These are phyloP conservation scores for Sitta europaea DNA, from an alignment of 2,113 vertebrate species.

Conservation along the genomic window DNA sequence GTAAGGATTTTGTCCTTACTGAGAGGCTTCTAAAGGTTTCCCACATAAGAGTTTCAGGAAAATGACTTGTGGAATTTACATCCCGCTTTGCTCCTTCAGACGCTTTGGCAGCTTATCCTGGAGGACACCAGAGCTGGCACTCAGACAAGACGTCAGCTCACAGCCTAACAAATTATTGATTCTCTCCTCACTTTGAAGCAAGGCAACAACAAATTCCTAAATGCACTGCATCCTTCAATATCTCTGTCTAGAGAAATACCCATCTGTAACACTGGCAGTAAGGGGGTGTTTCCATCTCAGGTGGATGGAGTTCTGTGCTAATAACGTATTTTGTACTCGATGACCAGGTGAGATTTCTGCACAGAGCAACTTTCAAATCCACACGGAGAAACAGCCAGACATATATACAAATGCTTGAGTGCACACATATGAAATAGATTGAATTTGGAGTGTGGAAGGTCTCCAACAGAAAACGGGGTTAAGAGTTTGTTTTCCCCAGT, in stretches of 20 bases:
- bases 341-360: background rate
- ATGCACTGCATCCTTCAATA: slow-evolving; percentile 35
- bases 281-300: background rate
- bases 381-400: background rate
- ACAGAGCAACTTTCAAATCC: background rate
- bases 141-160: slow-evolving; percentile 16
- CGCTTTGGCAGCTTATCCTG: slow-evolving; percentile 46
- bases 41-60: slow-evolving; percentile 26
- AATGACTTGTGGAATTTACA: slow-evolving; percentile 56
- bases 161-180: slow-evolving; percentile 58
- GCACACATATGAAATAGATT: background rate
- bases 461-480: background rate
- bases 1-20: slow-evolving; percentile 39
- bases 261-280: background rate
- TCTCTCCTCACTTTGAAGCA: slow-evolving; percentile 28
- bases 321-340: background rate
- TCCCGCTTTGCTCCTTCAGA: slow-evolving; percentile 11
- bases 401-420: rapidly evolving
- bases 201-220: slow-evolving; percentile 26
- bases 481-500: background rate
- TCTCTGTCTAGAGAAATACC: slow-evolving; percentile 3
- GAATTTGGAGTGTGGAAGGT: background rate
- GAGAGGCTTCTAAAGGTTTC: slow-evolving; percentile 44
- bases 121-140: slow-evolving; percentile 30
- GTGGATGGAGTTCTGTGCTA: background rate